phyloP scores from a whole-genome alignment of 2,888 invertebrate genomes.

The Mactromeris polynyma region DNA sequence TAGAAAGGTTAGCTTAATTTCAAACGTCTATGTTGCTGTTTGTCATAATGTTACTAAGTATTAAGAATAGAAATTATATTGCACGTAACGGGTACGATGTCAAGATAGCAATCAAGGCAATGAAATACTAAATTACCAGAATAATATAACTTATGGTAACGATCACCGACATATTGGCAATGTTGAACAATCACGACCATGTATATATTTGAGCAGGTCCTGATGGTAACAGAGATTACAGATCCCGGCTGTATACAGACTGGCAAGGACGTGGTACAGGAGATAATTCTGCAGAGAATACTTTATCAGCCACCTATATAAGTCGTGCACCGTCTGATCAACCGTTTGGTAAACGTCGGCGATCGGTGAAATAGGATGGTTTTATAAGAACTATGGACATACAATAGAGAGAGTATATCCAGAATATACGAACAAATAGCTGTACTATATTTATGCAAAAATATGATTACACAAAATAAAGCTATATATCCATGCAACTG shows the following conservation, averaged over 20 bases:
- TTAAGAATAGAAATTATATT: too few species aligned
- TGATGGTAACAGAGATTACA: constrained; percentile 55
- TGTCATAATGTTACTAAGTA: too few species aligned
- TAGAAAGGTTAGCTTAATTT: too few species aligned
- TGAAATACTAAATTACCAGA: too few species aligned
- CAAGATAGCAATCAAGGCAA: too few species aligned
- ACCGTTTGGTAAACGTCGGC: constrained; percentile 54
- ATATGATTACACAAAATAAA: background rate
- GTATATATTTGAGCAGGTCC: constrained; percentile 44
- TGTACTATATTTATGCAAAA: background rate
- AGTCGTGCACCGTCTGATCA: constrained; percentile 59
- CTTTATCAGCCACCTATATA: constrained; percentile 61
- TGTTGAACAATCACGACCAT: too few species aligned
- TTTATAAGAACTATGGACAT: constrained; percentile 49
- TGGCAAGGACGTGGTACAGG: constrained; percentile 62
- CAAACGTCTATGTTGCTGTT: too few species aligned
- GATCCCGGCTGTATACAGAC: constrained; percentile 49
- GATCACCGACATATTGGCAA: too few species aligned
- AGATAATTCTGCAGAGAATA: constrained; percentile 57
- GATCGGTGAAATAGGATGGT: constrained; percentile 69
- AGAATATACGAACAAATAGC: constrained; percentile 24
- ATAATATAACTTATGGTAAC: too few species aligned
- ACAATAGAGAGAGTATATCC: constrained; percentile 31
- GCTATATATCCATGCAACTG: too few species aligned
- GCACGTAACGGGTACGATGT: too few species aligned